phyloP scores from a whole-genome alignment of 2,113 vertebrate species.

The Trinectes maculatus region DNA sequence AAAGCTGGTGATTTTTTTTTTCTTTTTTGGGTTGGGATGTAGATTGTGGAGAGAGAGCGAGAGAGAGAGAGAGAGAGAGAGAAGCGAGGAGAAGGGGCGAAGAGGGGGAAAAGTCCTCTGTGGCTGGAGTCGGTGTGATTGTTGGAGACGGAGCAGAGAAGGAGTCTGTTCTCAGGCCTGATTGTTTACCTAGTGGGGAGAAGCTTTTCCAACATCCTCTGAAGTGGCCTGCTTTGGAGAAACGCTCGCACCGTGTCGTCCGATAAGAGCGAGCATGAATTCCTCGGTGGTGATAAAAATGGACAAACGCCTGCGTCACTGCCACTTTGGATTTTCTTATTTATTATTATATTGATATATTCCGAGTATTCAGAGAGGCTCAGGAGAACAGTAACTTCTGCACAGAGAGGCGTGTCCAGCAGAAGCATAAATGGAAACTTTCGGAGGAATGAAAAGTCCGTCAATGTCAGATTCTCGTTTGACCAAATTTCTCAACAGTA shows the following conservation, averaged over 20 bases:
- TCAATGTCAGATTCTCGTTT: not conserved
- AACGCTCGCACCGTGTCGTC: slow-evolving; percentile 8
- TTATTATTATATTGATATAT: slow-evolving; percentile 2
- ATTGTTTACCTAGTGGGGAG: slow-evolving; percentile 71
- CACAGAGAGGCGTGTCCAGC: slow-evolving; percentile 56
- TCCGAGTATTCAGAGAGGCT: slow-evolving; percentile 73
- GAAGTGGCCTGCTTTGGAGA: slow-evolving; percentile 49
- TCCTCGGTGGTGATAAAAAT: slow-evolving; percentile 31
- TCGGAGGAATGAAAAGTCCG: not conserved
- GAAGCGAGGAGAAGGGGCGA: slow-evolving; percentile 43
- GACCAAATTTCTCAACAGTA: no score
- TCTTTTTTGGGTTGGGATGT: slow-evolving; percentile 75
- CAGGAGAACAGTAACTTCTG: not conserved
- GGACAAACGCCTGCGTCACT: slow-evolving; percentile 19
- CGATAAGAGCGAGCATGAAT: slow-evolving; percentile 44
- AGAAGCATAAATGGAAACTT: slow-evolving; percentile 2
- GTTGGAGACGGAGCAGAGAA: slow-evolving; percentile 68
- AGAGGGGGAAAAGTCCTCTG: slow-evolving; percentile 36
- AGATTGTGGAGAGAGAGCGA: slow-evolving; percentile 25
- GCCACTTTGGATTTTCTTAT: slow-evolving; percentile 15
- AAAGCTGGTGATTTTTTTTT: slow-evolving; percentile 78
- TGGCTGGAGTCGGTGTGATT: slow-evolving; percentile 67
- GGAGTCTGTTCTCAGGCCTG: slow-evolving; percentile 66
- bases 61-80: slow-evolving; percentile 37
- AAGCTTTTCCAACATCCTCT: slow-evolving; percentile 66